Evolutionary conservation across 92 coral and sea anemone species (phyloP), one percentile per base, ranked within the genome.

Genomic region (Scolanthus callimorphus): DNA sequence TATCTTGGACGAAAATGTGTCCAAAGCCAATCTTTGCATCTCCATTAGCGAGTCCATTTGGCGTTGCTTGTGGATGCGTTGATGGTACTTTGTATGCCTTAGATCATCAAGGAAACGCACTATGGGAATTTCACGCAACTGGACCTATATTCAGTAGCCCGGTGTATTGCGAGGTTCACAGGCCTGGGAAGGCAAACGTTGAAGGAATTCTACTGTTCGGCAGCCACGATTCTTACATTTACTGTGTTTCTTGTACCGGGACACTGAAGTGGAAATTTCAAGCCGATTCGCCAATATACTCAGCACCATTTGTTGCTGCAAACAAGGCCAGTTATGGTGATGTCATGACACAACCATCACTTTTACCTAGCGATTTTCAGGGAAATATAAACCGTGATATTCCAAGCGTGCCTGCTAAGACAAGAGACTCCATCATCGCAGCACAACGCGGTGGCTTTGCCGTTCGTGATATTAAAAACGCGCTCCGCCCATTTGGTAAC

Each of bases 21-120:
- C 84, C 88, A 23, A 89, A 92, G 57, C 96, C 98, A 17, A 66
- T 92, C 38, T 92, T 92, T 70, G 81, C 92, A 1, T 80, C 96
- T 20, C 96, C 86, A 2, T 38, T 82, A 27, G 66, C 71, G 61
- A 79, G 68, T 12, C 67, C 63, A 22, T 22, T 20, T 30, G 85
- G 85, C 31, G 80, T 88, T 0, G 59, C 73, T 38, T 78, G 84
- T 54, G 87, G 91, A 58, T 84, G 90, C 47, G 90, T 90, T 2
- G 79, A 88, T 62, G 92, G 84, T 15, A 17, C 17, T 39, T 51
- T 88, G 43, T 80, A 77, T 69, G 75, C 83, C 50, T 88, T 83
- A 37, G 83, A 74, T 30, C 59, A 45, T 34, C 48, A 29, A 11
- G 96, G 98, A 24, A 58, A 60, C 17, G 13, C 25, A 2, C 54